Evolutionary conservation across 35 echinoderm and acorn worm species (phyloP).

Genomic region (Apostichopus californicus): DNA sequence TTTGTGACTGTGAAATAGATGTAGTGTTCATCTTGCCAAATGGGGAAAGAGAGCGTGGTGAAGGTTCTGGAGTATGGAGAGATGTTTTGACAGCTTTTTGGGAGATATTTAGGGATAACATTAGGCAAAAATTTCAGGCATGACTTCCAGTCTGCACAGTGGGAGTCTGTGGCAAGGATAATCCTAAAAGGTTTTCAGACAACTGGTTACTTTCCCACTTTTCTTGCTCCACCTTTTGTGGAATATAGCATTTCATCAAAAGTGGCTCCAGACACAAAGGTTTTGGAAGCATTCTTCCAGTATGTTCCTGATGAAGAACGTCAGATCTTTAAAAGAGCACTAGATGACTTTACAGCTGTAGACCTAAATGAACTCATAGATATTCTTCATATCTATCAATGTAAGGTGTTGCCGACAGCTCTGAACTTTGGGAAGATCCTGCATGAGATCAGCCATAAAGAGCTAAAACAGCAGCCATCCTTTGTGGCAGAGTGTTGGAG

Average conservation of each 20-base stretch:
- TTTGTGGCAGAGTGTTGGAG: constrained; percentile 50
- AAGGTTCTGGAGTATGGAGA: background rate
- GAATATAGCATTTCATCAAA: background rate
- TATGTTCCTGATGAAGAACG: constrained; percentile 36
- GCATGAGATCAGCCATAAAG: constrained; percentile 33
- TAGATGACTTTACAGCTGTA: background rate
- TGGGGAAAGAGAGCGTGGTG: background rate
- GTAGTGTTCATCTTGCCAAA: background rate
- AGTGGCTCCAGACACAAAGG: background rate
- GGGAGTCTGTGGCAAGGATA: background rate
- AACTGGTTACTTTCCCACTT: background rate
- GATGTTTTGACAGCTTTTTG: background rate
- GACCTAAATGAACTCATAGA: too few species aligned
- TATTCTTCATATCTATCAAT: too few species aligned
- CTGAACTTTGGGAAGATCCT: background rate
- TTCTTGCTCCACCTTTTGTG: background rate
- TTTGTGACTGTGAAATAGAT: background rate
- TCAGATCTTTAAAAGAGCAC: background rate
- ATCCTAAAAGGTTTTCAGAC: background rate
- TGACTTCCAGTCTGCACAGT: background rate
- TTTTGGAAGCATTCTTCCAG: background rate
- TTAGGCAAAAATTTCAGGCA: background rate
- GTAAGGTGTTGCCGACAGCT: too few species aligned
- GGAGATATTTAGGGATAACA: background rate
- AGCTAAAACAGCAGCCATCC: constrained; percentile 22